Evolutionary conservation across 2,797 vertebrate genomes (phyloP).

Genomic region (Mus spretus): DNA sequence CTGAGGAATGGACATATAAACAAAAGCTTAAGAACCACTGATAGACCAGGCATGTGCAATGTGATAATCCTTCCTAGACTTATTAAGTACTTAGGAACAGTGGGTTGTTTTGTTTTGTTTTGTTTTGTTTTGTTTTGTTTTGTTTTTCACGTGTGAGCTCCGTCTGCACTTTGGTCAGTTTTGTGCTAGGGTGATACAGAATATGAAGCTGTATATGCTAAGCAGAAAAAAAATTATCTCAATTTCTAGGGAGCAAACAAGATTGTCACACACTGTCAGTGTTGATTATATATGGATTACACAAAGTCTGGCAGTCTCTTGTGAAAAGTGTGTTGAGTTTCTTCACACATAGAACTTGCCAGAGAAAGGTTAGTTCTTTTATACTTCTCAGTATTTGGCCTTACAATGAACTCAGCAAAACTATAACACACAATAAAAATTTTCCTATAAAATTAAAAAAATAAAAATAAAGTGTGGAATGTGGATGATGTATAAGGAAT

Average conservation of each 20-base stretch:
- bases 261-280: constrained; percentile 20
- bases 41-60: background rate
- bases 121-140: too few relatives aligned
- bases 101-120: too few relatives aligned
- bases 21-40: constrained; percentile 19
- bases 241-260: constrained; percentile 43
- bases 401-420: constrained; percentile 32
- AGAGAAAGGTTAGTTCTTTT: constrained; percentile 2
- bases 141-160: background rate
- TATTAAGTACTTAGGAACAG: background rate
- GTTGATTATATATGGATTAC: constrained; percentile 41
- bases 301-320: constrained; percentile 35
- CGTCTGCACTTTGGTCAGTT: background rate
- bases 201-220: background rate
- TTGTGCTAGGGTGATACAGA: background rate
- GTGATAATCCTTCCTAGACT: constrained; percentile 14
- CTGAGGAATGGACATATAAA: constrained; percentile 1
- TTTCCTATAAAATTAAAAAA: constrained; percentile 44
- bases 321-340: constrained; percentile 31
- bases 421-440: background rate
- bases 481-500: constrained; percentile 3
- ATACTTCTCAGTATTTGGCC: constrained; percentile 38
- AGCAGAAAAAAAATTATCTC: constrained; percentile 62
- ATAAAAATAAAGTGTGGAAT: background rate
- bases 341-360: background rate